Evolutionary conservation across 2,888 invertebrate species (phyloP).

Genomic region (Ischnura elegans): DNA sequence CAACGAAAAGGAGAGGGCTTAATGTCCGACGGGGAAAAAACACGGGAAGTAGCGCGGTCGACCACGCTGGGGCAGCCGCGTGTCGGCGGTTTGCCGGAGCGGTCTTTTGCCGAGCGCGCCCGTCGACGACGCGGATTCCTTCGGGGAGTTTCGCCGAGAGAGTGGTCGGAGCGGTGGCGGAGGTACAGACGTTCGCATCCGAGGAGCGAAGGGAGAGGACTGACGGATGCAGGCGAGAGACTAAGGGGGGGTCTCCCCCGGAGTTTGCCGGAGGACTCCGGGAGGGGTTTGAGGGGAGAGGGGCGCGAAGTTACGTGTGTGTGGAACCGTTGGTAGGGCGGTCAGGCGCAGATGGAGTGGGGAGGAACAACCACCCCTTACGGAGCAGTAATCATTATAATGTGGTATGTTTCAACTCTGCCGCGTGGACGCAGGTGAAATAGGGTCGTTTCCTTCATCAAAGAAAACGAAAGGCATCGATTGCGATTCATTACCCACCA

Average conservation of each 20-base stretch:
- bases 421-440: too few relatives aligned
- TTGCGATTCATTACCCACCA: too few relatives aligned
- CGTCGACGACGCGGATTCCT: neutral
- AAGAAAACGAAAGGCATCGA: too few relatives aligned
- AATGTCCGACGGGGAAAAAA: neutral
- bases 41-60: neutral
- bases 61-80: neutral
- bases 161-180: neutral
- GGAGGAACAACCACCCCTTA: too few relatives aligned
- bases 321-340: too few relatives aligned
- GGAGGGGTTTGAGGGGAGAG: too few relatives aligned
- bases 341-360: too few relatives aligned
- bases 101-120: neutral
- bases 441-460: too few relatives aligned
- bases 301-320: too few relatives aligned
- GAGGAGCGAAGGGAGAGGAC: neutral
- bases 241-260: neutral
- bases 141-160: neutral
- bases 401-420: too few relatives aligned
- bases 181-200: neutral
- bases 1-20: neutral
- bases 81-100: neutral
- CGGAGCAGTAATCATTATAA: too few relatives aligned
- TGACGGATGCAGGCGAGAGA: neutral
- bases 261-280: slow-evolving; percentile 10